Evolutionary conservation across 2,888 invertebrate species (phyloP).

Genomic region (Lutraria lutraria): DNA sequence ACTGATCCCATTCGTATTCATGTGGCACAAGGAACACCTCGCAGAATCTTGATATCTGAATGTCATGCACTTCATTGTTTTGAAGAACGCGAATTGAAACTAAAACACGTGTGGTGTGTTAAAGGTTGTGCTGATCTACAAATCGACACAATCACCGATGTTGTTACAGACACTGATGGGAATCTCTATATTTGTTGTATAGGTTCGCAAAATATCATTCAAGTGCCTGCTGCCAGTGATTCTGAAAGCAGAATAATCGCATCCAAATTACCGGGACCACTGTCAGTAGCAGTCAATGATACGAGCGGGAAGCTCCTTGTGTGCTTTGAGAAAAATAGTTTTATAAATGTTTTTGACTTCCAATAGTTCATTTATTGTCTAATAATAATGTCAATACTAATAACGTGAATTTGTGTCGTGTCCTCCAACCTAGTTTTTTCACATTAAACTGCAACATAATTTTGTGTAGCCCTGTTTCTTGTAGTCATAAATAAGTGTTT

Average conservation of each 20-base stretch:
- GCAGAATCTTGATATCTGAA: neutral
- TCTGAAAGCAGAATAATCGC: neutral
- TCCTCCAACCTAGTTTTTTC: no score
- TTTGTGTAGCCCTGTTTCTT: no score
- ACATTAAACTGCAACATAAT: no score
- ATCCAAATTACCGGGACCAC: neutral
- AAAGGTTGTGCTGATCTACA: neutral
- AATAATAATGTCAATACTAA: no score
- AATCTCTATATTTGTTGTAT: slow-evolving; percentile 34
- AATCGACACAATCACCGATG: slow-evolving; percentile 15
- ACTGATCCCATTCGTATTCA: neutral
- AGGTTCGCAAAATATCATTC: slow-evolving; percentile 29
- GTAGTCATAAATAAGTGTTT: no score
- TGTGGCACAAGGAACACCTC: no score
- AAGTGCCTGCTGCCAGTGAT: slow-evolving; percentile 4
- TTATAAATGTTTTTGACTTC: neutral
- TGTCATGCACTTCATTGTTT: neutral
- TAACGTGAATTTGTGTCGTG: no score
- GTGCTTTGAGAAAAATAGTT: neutral
- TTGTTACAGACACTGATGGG: slow-evolving; percentile 25
- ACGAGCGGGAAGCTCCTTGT: neutral
- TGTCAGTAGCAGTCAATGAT: neutral
- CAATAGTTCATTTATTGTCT: neutral
- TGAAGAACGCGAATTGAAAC: neutral
- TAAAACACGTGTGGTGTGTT: slow-evolving; percentile 29